Conservation (phyloP, 2,797 vertebrate genomes). For the Pseudochirops cupreus region DNA sequence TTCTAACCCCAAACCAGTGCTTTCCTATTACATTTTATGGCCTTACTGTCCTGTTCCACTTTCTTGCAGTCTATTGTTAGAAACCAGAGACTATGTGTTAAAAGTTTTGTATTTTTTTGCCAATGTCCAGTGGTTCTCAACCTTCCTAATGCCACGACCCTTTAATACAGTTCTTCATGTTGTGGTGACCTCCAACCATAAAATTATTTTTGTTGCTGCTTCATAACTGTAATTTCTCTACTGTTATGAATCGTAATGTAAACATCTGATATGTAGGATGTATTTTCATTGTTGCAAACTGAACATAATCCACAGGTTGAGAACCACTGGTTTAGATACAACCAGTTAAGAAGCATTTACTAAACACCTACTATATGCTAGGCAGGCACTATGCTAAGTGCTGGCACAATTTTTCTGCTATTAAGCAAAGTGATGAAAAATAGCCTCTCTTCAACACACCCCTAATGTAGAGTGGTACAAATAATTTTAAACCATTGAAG, state of each 20-base stretch:
- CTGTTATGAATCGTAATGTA: too few species aligned
- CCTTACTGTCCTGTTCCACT: neutral
- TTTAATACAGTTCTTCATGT: too few species aligned
- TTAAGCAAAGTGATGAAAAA: neutral
- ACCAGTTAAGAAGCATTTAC: neutral
- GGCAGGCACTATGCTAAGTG: neutral
- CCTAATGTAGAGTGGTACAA: neutral
- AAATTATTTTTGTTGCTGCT: too few species aligned
- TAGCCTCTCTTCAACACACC: neutral
- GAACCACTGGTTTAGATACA: neutral
- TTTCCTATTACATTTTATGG: neutral
- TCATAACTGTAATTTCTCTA: too few species aligned
- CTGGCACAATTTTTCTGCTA: neutral
- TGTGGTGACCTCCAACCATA: too few species aligned
- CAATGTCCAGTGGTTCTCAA: too few species aligned
- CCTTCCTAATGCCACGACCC: too few species aligned
- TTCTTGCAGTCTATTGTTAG: neutral
- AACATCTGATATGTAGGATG: too few species aligned
- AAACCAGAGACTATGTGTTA: neutral
- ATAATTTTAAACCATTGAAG: neutral
- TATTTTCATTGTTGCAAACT: too few species aligned
- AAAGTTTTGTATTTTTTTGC: neutral
- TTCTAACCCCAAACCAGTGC: neutral
- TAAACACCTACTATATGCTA: neutral
- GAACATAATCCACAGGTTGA: too few species aligned